Evolutionary conservation across 2,888 invertebrate genomes (phyloP).

Genomic region (Linnaemya tessellans): DNA sequence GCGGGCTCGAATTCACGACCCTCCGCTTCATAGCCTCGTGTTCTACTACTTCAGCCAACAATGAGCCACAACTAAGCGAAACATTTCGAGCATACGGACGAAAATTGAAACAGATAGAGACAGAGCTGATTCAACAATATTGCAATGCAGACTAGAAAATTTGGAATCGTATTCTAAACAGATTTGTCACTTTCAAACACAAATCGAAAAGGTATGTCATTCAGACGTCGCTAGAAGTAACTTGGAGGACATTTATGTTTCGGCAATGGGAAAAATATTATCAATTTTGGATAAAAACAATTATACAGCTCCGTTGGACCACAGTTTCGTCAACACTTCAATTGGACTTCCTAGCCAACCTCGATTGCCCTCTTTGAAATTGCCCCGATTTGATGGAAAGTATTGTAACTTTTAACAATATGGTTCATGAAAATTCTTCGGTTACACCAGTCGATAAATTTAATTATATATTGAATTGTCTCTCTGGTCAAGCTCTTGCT

Average conservation of each 20-base stretch:
- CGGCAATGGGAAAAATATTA: slow-evolving; percentile 19
- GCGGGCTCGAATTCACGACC: too few species aligned
- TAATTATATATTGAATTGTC: slow-evolving; percentile 34
- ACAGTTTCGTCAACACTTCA: too few species aligned
- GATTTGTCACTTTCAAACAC: slow-evolving; percentile 45
- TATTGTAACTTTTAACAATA: slow-evolving; percentile 2
- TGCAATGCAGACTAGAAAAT: slow-evolving; percentile 52
- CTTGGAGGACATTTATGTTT: slow-evolving; percentile 38
- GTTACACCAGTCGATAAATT: slow-evolving; percentile 40
- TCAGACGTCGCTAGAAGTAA: slow-evolving; percentile 41
- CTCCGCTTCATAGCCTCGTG: too few species aligned
- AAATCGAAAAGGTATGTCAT: slow-evolving; percentile 48
- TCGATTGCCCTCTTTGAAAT: slow-evolving; percentile 30
- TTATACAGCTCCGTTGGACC: too few species aligned
- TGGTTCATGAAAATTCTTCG: slow-evolving; percentile 40
- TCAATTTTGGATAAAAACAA: too few species aligned
- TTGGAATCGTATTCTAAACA: slow-evolving; percentile 64
- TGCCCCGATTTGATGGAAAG: too few species aligned
- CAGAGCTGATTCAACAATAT: slow-evolving; percentile 51
- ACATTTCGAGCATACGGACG: too few species aligned
- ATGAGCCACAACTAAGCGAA: too few species aligned
- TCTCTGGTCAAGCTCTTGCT: slow-evolving; percentile 24
- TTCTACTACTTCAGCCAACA: too few species aligned
- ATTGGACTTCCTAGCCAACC: too few species aligned
- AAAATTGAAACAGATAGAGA: slow-evolving; percentile 55